Evolutionary conservation across 2,888 invertebrate genomes (phyloP), one percentile per base, ranked within the genome.

Genomic region (Anarsia innoxiella): DNA sequence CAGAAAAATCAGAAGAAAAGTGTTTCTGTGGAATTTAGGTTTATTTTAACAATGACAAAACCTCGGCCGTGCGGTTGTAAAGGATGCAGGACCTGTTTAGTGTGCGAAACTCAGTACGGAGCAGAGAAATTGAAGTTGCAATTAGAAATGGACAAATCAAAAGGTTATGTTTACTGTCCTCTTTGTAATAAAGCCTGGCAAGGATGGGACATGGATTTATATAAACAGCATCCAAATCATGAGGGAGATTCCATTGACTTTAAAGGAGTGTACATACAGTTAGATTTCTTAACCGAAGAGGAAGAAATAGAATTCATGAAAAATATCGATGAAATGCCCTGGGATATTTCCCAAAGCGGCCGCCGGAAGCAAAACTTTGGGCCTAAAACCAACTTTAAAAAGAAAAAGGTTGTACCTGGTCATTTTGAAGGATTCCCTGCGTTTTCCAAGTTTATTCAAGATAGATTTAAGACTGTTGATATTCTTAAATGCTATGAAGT

Each of bases 321-420:
- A 34, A 86, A 88, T 37, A 89, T 98, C 8, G 96, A 98, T 63
- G 77, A 84, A 42, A 83, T 93, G 45, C 90, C 92, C 0, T 99
- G 99, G 98, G 91, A 92, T 49, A 82, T 87, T 23, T 99, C 99
- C 0, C 99, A 99, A 72, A 98, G 97, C 68, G 99, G 99, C 0
- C 87, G 99, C 36, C 88, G 95, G 40, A 99, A 99, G 71, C 98
- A 98, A 89, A 99, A 99, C 73, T 99, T 91, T 75, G 99, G 99
- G 1, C 99, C 99, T 0, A 98, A 97, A 79, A 96, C 97, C 6
- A 99, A 99, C 76, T 99, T 99, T 69, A 99, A 97, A 66, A 96
- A 95, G 71, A 90, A 90, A 53, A 97, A 95, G 72, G 73, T 97
- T 4, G 90, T 88, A 42, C 52, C 88, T 11, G 94, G 93, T 0